Evolutionary conservation across 2,888 invertebrate genomes (phyloP), one percentile per base, ranked within the genome.

Genomic region (Ptilodon capucinus): DNA sequence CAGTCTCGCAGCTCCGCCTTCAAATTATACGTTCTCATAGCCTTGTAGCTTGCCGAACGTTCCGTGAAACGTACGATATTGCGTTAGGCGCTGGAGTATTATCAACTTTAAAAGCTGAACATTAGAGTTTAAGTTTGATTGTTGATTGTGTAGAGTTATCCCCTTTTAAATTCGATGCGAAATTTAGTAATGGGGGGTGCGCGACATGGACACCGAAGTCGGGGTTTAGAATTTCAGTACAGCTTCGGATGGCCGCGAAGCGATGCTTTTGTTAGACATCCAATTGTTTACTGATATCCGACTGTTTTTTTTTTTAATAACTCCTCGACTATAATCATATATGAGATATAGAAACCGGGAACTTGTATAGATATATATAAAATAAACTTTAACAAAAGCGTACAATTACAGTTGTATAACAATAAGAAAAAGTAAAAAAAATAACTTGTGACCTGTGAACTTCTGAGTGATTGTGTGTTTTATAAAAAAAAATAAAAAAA

Each of bases 1-100:
- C 56, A 55, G 62, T 67, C 57, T 54, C 76, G 41, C 77, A 77
- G 64, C 83, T 84, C 81, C 91, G 89, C 87, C 91, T 88, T 90
- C 84, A 89, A 91, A 91, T 91, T 90, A 90, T 84, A 91, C 86
- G 91, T 91, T 91, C 91, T 91, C 91, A 91, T 90, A 90, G 91
- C 90, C 90, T 91, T 88, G 89, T 83, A 84, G 77, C 73, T 59
- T 54, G 43, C 45, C 62, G 58, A 60, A 57, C 54, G 60, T 57
- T 70, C 52, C 34, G 11, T 44, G 60, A 60, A 87, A 75, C 39
- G 78, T 46, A 74, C 8, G 47, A 81, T 60, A 47, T 46, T 17
- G 25, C 38, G 17, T 21, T 48, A 54, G 42, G 19, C 1, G 45
- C 42, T 58, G 48, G 11, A 46, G 50, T 46, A 78, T 63, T 75